Conservation (phyloP, 2,113 vertebrate genomes). For the Entosphenus tridentatus region DNA sequence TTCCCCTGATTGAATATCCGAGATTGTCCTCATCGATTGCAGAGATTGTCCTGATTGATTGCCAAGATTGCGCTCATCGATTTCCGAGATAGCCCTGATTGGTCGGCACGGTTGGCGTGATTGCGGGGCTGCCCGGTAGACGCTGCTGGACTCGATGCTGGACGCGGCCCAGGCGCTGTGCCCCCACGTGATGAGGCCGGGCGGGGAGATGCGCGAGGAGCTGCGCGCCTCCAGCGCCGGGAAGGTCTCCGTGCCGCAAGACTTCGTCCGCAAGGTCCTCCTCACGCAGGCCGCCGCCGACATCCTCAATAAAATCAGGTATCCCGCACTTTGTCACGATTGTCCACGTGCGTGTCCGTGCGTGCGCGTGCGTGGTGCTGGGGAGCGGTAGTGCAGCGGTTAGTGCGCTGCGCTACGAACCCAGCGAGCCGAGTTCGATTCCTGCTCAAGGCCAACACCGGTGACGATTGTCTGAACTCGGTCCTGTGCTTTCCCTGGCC, state of each 20-base stretch:
- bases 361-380: neutral
- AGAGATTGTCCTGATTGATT: too few relatives aligned
- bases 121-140: conserved; percentile 20
- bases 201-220: conserved; percentile 42
- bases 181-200: conserved; percentile 64
- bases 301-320: conserved; percentile 97
- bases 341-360: neutral
- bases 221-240: conserved; percentile 55
- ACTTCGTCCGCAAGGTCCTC: conserved; percentile 75
- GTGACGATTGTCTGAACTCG: too few relatives aligned
- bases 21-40: too few relatives aligned
- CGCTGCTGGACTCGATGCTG: conserved; percentile 65
- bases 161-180: conserved; percentile 62
- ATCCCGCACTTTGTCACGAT: neutral
- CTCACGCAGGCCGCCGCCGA: conserved; percentile 83
- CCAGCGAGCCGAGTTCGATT: too few relatives aligned
- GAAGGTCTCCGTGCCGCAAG: conserved; percentile 62
- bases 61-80: too few relatives aligned
- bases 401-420: too few relatives aligned
- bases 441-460: too few relatives aligned
- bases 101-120: too few relatives aligned
- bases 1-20: too few relatives aligned
- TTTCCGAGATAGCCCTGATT: too few relatives aligned
- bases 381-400: neutral
- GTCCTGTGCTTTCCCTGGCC: too few relatives aligned